Percentiles rank a stretch among this genome's conserved stretches.
Conservation (phyloP, 2,888 invertebrate genomes). For the Nudaria mundana region DNA sequence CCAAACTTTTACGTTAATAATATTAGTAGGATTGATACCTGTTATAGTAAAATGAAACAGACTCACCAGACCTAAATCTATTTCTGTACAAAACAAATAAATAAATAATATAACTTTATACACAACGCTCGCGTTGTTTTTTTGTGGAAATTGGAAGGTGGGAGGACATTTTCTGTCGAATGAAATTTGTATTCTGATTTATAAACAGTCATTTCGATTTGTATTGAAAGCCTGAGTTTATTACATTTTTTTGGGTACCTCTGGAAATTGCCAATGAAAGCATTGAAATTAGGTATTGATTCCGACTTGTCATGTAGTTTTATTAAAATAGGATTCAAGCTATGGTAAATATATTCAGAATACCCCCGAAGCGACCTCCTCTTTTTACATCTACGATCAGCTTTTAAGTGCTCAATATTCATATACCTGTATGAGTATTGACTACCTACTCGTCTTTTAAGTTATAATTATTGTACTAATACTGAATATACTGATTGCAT, state of each 20-base stretch:
- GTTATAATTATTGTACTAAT: too few relatives aligned
- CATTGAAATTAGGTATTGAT: not conserved
- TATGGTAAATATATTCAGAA: too few relatives aligned
- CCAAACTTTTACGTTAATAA: too few relatives aligned
- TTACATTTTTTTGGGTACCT: not conserved
- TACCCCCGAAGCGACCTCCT: too few relatives aligned
- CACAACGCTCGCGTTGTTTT: slow-evolving; percentile 13
- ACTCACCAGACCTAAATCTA: slow-evolving; percentile 16
- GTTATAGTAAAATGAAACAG: slow-evolving; percentile 28
- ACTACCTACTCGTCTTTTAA: too few relatives aligned
- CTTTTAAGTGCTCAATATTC: too few relatives aligned
- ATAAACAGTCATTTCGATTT: not conserved
- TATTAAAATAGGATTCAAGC: too few relatives aligned
- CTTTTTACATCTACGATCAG: too few relatives aligned
- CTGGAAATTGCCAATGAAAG: not conserved
- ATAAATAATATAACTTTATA: slow-evolving; percentile 15
- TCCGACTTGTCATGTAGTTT: too few relatives aligned
- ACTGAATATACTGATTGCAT: too few relatives aligned
- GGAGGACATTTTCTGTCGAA: not conserved
- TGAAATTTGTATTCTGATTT: slow-evolving; percentile 1
- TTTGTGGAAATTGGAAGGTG: slow-evolving; percentile 9
- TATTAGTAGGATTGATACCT: too few relatives aligned
- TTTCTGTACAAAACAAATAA: slow-evolving; percentile 15
- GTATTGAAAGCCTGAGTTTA: not conserved
- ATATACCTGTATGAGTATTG: too few relatives aligned